Conservation (phyloP, 2,797 vertebrate genomes). For the Garrulus glandarius region DNA sequence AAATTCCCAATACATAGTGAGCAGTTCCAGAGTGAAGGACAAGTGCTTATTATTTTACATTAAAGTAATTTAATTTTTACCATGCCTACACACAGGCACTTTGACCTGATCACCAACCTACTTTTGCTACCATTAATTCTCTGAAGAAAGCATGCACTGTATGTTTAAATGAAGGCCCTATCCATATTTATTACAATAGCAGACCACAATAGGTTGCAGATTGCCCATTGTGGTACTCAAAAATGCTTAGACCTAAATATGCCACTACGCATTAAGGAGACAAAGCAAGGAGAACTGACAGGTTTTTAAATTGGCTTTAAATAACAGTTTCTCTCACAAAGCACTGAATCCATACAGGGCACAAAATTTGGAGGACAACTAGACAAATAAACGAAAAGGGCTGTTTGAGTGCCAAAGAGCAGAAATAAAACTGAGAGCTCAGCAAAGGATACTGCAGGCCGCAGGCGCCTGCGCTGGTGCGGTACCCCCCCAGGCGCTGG, state of each 20-base stretch:
- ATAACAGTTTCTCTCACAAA: background rate
- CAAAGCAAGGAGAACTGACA: background rate
- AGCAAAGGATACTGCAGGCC: conserved; percentile 97
- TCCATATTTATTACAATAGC: background rate
- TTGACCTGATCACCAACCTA: background rate
- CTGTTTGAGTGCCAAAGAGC: background rate
- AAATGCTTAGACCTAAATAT: conserved; percentile 33
- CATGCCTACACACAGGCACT: background rate
- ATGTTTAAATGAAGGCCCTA: background rate
- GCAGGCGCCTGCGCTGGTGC: conserved; percentile 88
- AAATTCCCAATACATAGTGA: background rate
- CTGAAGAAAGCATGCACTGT: background rate
- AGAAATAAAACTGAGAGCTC: conserved; percentile 62
- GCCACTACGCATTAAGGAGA: conserved; percentile 3
- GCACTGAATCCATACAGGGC: background rate
- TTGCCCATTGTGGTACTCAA: background rate
- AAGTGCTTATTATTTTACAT: conserved; percentile 1
- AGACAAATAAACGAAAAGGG: background rate
- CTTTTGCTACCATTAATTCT: conserved; percentile 1
- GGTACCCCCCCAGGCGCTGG: conserved; percentile 88
- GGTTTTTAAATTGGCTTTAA: background rate
- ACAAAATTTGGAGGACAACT: background rate
- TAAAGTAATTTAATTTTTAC: background rate
- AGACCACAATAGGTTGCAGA: conserved; percentile 16
- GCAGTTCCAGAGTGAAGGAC: background rate